Evolutionary conservation across 2,888 invertebrate species (phyloP).

Genomic region (Deilephila porcellus): DNA sequence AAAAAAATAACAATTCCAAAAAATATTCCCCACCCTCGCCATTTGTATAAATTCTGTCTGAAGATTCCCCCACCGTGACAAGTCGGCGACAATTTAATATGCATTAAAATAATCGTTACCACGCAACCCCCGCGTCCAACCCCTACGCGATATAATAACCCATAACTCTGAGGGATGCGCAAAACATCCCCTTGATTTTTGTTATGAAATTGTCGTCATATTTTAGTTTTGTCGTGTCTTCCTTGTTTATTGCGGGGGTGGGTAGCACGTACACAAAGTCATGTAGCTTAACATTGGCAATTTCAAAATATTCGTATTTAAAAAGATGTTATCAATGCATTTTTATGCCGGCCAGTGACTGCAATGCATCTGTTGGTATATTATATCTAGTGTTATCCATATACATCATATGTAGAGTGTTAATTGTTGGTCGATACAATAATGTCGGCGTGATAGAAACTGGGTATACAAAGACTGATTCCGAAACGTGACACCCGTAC

Average conservation of each 20-base stretch:
- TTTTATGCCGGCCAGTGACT: neutral
- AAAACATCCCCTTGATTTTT: slow-evolving; percentile 30
- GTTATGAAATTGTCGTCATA: slow-evolving; percentile 32
- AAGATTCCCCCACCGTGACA: slow-evolving; percentile 26
- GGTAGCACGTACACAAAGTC: neutral
- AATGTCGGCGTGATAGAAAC: too few species aligned
- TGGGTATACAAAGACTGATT: too few species aligned
- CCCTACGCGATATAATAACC: slow-evolving; percentile 35
- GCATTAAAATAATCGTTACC: slow-evolving; percentile 62
- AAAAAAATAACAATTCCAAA: too few species aligned
- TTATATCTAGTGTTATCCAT: neutral
- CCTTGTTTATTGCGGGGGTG: slow-evolving; percentile 22
- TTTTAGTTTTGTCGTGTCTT: slow-evolving; percentile 30
- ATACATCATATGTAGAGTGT: neutral
- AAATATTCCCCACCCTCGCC: neutral
- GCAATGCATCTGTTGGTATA: neutral
- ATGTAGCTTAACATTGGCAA: neutral
- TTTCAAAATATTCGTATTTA: neutral
- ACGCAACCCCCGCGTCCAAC: slow-evolving; percentile 26
- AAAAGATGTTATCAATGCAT: too few species aligned
- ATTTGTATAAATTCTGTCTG: slow-evolving; percentile 13
- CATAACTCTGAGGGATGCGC: slow-evolving; percentile 24
- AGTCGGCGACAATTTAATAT: slow-evolving; percentile 54
- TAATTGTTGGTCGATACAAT: neutral
- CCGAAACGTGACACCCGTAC: too few species aligned